These are phyloP conservation scores for Hippocampus mohnikei DNA, from an alignment of 2,113 vertebrate genomes.

Conservation along the genomic window DNA sequence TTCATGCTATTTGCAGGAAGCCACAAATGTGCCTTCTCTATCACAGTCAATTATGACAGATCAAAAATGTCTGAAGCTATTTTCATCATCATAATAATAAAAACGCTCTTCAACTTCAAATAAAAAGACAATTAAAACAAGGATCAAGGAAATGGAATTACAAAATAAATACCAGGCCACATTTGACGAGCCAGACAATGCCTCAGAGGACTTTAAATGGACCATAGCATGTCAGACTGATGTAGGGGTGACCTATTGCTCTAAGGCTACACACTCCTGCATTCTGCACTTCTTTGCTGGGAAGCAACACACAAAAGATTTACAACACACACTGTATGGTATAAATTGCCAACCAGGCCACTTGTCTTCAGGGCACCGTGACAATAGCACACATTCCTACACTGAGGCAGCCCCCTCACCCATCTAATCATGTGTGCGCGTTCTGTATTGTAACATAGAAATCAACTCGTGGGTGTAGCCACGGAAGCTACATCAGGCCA, in stretches of 20 bases:
- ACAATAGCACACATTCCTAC: slow-evolving; percentile 59
- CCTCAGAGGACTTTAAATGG: slow-evolving; percentile 21
- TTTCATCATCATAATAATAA: neutral
- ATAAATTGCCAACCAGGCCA: slow-evolving; percentile 57
- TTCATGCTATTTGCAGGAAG: slow-evolving; percentile 16
- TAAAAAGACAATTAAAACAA: neutral
- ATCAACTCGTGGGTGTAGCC: slow-evolving; percentile 36
- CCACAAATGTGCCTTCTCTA: neutral
- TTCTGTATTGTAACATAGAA: neutral
- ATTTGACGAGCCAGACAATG: neutral
- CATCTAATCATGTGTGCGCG: slow-evolving; percentile 3
- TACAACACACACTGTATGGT: slow-evolving; percentile 51
- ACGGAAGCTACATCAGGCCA: slow-evolving; percentile 15
- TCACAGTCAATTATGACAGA: slow-evolving; percentile 3
- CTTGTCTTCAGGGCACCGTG: slow-evolving; percentile 59
- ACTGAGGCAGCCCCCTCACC: slow-evolving; percentile 34
- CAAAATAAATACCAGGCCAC: slow-evolving; percentile 3
- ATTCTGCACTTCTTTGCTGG: slow-evolving; percentile 49
- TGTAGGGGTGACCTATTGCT: slow-evolving; percentile 69
- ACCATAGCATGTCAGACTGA: slow-evolving; percentile 39
- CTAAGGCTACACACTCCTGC: slow-evolving; percentile 54
- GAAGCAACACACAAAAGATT: slow-evolving; percentile 62
- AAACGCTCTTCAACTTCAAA: neutral
- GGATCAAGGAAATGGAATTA: neutral
- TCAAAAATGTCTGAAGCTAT: slow-evolving; percentile 9